Conservation (phyloP, 2,797 vertebrate genomes). For the Bryconaethiops microstoma region DNA sequence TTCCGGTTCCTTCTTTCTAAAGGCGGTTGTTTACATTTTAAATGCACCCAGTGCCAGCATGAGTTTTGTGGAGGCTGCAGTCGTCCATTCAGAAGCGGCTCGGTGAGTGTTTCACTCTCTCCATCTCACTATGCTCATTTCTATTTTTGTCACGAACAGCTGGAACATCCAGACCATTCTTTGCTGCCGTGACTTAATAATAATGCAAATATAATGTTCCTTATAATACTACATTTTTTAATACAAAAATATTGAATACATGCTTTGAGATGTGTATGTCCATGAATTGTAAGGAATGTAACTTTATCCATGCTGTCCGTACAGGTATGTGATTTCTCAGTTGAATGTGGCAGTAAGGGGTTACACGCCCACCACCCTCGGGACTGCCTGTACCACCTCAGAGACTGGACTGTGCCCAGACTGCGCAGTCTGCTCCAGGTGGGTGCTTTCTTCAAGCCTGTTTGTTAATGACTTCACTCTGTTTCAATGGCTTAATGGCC, state of each 20-base stretch:
- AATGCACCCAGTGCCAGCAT: slow-evolving; percentile 77
- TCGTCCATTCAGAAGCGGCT: slow-evolving; percentile 68
- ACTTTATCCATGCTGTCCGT: slow-evolving; percentile 19
- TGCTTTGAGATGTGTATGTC: too few relatives aligned
- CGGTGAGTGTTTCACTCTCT: slow-evolving; percentile 62
- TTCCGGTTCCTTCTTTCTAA: slow-evolving; percentile 73
- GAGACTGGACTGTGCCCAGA: slow-evolving; percentile 77
- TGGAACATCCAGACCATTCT: too few relatives aligned
- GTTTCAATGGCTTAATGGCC: not conserved
- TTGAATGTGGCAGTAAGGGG: slow-evolving; percentile 69
- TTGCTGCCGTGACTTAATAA: too few relatives aligned
- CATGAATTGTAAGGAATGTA: too few relatives aligned
- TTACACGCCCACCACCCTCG: slow-evolving; percentile 82
- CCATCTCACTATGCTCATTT: not conserved
- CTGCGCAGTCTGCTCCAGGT: slow-evolving; percentile 76
- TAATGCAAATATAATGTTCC: too few relatives aligned
- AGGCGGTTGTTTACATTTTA: slow-evolving; percentile 84
- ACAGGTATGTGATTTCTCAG: slow-evolving; percentile 74
- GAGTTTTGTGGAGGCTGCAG: slow-evolving; percentile 82
- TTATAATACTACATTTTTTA: too few relatives aligned
- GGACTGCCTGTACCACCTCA: slow-evolving; percentile 80
- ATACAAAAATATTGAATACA: too few relatives aligned
- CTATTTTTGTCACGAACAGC: too few relatives aligned
- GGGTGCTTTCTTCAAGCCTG: not conserved
- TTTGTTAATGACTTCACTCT: not conserved